Evolutionary conservation across 2,888 invertebrate species (phyloP), one percentile per base, ranked within the genome.

Genomic region (Deilephila elpenor): DNA sequence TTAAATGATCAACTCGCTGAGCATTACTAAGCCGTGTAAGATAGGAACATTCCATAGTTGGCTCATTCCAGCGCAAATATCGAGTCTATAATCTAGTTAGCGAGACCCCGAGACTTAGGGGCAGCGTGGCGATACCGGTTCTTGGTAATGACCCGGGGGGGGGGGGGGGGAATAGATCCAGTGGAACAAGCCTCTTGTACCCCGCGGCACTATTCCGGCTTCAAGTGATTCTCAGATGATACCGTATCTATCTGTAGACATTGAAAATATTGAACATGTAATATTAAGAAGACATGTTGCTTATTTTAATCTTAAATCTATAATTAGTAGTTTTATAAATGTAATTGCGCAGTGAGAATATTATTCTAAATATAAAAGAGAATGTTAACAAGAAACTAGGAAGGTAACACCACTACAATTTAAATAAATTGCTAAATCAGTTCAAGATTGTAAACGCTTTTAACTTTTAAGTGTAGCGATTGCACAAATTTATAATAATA

Each of bases 51-150:
- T 51, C 44, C 51, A 67, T 44, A 67, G 44, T 51, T 44, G 14
- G 67, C 17, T 20, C 44, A 67, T 25, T 51, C 67, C 67, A 67
- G 67, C 51, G 25, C 44, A 51, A 51, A 71, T 71, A 71, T 59
- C 67, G 88, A 83, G 83, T 79, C 83, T 86, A 80, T 87, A 90
- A 91, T 91, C 90, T 89, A 89, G 89, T 91, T 91, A 89, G 87
- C 67, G 51, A 51, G 51, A 82, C 79, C 73, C 73, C 71, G 77
- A 80, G 83, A 80, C 80, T 85, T 67, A 85, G 83, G 85, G 84
- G 81, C 78, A 82, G 84, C 82, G 87, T 86, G 87, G 85, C 81
- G 82, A 85, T 84, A 88, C 88, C 86, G 86, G 88, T 89, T 88
- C 78, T 77, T 78, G 78, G 79, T 79, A 82, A 80, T 67, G 51